These are phyloP conservation scores for Artibeus lituratus DNA, from an alignment of 2,797 vertebrate genomes.

Conservation along the genomic window DNA sequence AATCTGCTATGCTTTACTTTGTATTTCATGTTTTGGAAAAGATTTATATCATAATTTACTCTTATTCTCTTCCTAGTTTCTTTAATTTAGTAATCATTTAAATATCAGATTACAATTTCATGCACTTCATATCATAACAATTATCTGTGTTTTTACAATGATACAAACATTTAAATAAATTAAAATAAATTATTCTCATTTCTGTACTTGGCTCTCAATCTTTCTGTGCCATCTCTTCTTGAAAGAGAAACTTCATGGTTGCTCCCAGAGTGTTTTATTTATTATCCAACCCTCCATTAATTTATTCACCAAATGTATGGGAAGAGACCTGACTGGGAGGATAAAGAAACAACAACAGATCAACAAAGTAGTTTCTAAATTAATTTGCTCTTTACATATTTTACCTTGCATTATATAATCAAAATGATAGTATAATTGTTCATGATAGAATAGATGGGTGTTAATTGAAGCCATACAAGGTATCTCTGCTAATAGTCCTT, in stretches of 20 bases:
- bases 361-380: not conserved
- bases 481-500: not conserved
- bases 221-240: not conserved
- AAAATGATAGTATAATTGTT: not conserved
- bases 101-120: not conserved
- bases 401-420: not conserved
- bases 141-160: not conserved
- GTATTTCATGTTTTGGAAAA: not conserved
- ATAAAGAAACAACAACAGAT: not conserved
- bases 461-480: not conserved
- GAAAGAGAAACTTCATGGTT: not conserved
- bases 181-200: not conserved
- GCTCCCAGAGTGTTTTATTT: rapidly evolving
- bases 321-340: not conserved
- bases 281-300: not conserved
- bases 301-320: not conserved
- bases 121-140: not conserved
- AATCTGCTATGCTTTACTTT: not conserved
- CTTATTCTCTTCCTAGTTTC: not conserved
- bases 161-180: not conserved
- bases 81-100: not conserved
- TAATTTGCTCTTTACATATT: not conserved
- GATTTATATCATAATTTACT: not conserved
- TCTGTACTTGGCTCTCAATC: not conserved
- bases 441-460: not conserved